A percentile compares a stretch with the other conserved stretches of the same genome.
phyloP scores from a whole-genome alignment of 2,797 vertebrate species.

The Sebastes cheni region DNA sequence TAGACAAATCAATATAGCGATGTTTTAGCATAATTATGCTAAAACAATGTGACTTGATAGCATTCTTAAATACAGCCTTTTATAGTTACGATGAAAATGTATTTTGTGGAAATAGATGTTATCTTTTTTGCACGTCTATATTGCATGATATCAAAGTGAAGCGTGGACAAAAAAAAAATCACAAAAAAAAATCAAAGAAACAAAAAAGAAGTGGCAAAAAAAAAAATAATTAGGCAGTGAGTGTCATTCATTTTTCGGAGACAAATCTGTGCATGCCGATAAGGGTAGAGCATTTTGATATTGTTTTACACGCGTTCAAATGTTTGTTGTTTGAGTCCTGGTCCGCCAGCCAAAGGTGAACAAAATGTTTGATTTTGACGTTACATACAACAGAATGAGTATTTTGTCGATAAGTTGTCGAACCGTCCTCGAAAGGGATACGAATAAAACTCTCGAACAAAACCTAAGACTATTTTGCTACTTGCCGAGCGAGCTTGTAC shows the following conservation, averaged over 20 bases:
- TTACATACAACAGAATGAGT: constrained; percentile 33
- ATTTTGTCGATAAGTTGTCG: constrained; percentile 55
- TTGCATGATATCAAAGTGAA: constrained; percentile 89
- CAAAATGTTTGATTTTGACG: constrained; percentile 55
- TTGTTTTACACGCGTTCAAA: constrained; percentile 74
- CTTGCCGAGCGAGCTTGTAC: constrained; percentile 62
- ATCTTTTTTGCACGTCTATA: constrained; percentile 90
- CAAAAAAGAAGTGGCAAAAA: constrained; percentile 51
- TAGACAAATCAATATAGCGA: constrained; percentile 74
- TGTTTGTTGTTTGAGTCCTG: constrained; percentile 59
- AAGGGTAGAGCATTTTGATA: constrained; percentile 80
- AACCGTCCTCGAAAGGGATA: constrained; percentile 46
- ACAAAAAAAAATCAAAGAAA: constrained; percentile 45
- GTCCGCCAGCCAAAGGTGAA: constrained; percentile 55
- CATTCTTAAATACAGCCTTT: constrained; percentile 87
- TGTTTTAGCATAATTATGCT: constrained; percentile 82
- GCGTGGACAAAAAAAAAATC: constrained; percentile 80
- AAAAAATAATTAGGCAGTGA: constrained; percentile 70
- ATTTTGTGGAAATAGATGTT: constrained; percentile 90
- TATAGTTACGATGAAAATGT: constrained; percentile 87
- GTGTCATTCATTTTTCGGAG: constrained; percentile 78
- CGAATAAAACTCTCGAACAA: constrained; percentile 70
- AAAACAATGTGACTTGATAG: constrained; percentile 84
- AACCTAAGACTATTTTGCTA: constrained; percentile 63
- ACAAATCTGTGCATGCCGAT: constrained; percentile 83